These are phyloP conservation scores for Hippocampus comes DNA, from an alignment of 2,113 vertebrate genomes.

Conservation along the genomic window DNA sequence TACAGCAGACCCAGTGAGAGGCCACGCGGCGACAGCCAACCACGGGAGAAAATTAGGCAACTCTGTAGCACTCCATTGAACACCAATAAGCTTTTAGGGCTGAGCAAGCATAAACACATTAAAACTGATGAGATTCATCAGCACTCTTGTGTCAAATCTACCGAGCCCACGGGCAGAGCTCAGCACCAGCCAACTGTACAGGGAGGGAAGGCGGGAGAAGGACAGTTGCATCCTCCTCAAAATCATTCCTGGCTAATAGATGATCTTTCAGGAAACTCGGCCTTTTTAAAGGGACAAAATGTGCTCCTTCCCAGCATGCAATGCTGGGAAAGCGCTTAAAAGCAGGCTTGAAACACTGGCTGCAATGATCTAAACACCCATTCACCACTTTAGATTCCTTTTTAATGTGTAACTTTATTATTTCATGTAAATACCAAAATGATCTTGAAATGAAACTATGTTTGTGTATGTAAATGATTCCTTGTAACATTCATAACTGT, in stretches of 20 bases:
- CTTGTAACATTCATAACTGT: no score
- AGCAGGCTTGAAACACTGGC: not conserved
- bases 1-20: slow-evolving; percentile 28
- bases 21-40: slow-evolving; percentile 49
- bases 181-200: slow-evolving; percentile 41
- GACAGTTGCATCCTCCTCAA: slow-evolving; percentile 30
- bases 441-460: no score
- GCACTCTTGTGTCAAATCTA: slow-evolving; percentile 75
- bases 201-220: slow-evolving; percentile 18
- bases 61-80: slow-evolving; percentile 75
- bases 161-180: slow-evolving; percentile 61
- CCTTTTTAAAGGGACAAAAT: not conserved
- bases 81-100: slow-evolving; percentile 74
- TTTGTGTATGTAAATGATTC: no score
- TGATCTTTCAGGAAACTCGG: not conserved
- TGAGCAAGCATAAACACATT: slow-evolving; percentile 76
- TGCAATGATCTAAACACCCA: no score
- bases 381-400: no score
- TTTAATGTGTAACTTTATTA: no score
- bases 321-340: not conserved
- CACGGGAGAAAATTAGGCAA: slow-evolving; percentile 64
- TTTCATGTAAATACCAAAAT: no score
- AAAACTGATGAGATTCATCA: slow-evolving; percentile 76
- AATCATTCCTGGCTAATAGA: slow-evolving; percentile 21
- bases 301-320: not conserved